Base-by-base conservation (phyloP, 1,140 invertebrate genomes). In the Conus betulinus region DNA sequence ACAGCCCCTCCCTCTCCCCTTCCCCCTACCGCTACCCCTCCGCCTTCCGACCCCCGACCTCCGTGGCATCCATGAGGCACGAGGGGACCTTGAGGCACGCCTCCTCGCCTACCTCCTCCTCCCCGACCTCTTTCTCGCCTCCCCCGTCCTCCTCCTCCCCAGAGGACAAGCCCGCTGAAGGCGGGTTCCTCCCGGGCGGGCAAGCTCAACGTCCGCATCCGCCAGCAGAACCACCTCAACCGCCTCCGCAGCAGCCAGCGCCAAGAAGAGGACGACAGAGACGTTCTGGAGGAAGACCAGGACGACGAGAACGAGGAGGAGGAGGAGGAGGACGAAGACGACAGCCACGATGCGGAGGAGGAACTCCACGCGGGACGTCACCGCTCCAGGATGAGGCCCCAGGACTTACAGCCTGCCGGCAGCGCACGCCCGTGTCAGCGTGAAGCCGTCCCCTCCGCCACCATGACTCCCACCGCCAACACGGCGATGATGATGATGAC, bases 321-420 rank as follows among this genome's bases (percentile, higher is more conserved):
- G 11, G 67, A 71, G 7, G 67, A 23, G 13, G 67, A 71, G 67
- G 17, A 23, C 0, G 17, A 7, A 6, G 15, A 20, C 15, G 57
- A 60, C 4, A 15, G 15, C 8, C 8, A 60, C 10, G 76, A 78
- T 2, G 76, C 25, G 25, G 76, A 39, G 27, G 76, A 78, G 76
- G 76, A 39, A 3, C 11, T 7, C 25, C 8, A 5, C 8, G 8
- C 57, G 23, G 17, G 52, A 11, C 3, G 53, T 0, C 27, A 23
- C 20, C 74, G 51, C 6, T 51, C 71, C 63, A 39, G 25, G 39
- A 79, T 87, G 85, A 27, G 85, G 51, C 85, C 85, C 23, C n/a
- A 74, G 39, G 79, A 71, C 52, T 87, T 79, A 71, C 85, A 79
- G 10, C 85, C 85, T 23, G 85, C 71, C 53, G 13, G 25, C 78